Percentiles rank a stretch among this genome's conserved stretches.
These are phyloP conservation scores for Henicopernis longicauda DNA, from an alignment of 2,113 vertebrate genomes.

Conservation along the genomic window DNA sequence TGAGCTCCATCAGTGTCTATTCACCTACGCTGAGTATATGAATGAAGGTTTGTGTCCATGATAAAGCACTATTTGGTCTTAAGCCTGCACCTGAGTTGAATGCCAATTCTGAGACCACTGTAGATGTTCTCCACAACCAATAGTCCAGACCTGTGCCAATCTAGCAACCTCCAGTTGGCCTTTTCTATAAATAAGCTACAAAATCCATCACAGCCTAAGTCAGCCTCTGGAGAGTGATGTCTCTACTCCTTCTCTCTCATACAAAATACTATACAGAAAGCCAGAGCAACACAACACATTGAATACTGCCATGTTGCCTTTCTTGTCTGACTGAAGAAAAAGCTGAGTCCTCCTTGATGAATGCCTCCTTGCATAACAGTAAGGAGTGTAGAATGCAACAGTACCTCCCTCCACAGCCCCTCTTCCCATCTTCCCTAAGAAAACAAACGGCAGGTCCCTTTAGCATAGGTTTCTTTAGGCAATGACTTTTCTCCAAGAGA, in stretches of 20 bases:
- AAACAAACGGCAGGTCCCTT: conserved; percentile 65
- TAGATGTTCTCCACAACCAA: not conserved
- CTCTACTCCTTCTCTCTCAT: not conserved
- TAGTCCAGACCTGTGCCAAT: not conserved
- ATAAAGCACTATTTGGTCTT: not conserved
- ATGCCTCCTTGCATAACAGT: conserved; percentile 18
- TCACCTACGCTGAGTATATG: not conserved
- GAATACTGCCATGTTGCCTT: not conserved
- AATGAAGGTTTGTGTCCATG: not conserved
- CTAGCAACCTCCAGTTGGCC: not conserved
- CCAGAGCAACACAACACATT: not conserved
- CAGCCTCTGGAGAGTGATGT: not conserved
- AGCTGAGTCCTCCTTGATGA: not conserved
- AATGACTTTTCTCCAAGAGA: conserved; percentile 62
- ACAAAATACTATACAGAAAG: not conserved
- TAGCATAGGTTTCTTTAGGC: conserved; percentile 17
- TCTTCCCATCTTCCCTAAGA: conserved; percentile 33
- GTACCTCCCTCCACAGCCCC: not conserved
- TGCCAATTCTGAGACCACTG: not conserved
- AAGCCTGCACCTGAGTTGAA: not conserved
- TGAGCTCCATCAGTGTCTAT: not conserved
- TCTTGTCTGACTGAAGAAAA: not conserved
- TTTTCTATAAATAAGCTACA: not conserved
- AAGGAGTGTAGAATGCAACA: conserved; percentile 16
- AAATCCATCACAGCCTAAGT: not conserved